Base-by-base conservation (phyloP, 1,140 invertebrate species). In the Ceratina calcarata region DNA sequence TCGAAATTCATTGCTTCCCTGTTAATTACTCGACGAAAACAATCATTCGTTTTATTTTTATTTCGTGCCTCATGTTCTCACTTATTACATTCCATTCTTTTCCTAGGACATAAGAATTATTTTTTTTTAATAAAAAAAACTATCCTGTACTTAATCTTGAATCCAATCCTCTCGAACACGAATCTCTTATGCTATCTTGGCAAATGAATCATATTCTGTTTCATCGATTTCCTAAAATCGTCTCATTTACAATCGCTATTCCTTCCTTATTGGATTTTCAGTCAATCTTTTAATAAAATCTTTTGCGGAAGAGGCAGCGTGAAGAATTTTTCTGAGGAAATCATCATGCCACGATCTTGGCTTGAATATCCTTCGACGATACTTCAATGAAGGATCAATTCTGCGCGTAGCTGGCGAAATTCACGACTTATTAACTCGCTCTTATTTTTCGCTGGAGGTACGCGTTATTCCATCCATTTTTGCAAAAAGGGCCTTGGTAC, bases 401-500 rank as follows among this genome's bases (percentile, higher is more conserved):
- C 64, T 37, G 27, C 62, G 62, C n/a, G 8, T 37, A 32, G 24
- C 18, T 32, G 7, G n/a, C 18, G 16, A 22, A 24, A 8, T 60
- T 15, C 58, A 60, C n/a, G 45, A 16, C 20, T 37, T 10, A 70
- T 27, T 24, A 45, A 32, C n/a, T 61, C 57, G 18, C 24, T 16
- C 16, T 13, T 55, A 1, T 4, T 18, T 20, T 10, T 37, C 1
- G 37, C 10, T 16, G 18, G 67, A 82, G 74, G 74, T 82, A 79
- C 78, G 53, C 18, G 15, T 74, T n/a, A 22, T 57, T 49, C 45
- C 55, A 27, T n/a, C n/a, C 20, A 8, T 20, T 20, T 58, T 32
- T 8, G n/a, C 15, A 69, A 27, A 18, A 6, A n/a, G 24, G 0
- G 32, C 16, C 2, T 37, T 57, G 20, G 2, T 37, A 57, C 45